Evolutionary conservation across 2,113 vertebrate genomes (phyloP), one percentile per base, ranked within the genome.

Genomic region (Salvator merianae): DNA sequence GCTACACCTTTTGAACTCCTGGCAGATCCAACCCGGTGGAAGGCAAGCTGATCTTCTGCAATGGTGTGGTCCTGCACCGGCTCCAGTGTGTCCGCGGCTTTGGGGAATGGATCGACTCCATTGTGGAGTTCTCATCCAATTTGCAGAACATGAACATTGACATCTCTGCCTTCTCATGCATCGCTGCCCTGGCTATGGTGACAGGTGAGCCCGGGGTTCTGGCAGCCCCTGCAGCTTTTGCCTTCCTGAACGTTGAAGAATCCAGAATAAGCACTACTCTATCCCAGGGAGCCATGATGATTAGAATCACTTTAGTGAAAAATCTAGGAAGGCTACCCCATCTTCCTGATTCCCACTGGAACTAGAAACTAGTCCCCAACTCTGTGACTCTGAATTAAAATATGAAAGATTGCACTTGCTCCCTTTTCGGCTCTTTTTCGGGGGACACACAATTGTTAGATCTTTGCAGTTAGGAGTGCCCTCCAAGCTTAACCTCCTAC

Each of bases 11-110:
- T 83, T 91, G 63, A 82, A 81, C 77, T 90, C 88, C 94, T 2
- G 96, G 84, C 97, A 99, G 99, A 96, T 99, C 99, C 93, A 99
- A 99, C 92, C 98, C 99, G 2, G 98, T 97, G 95, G 99, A 99
- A 95, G 98, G 99, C 87, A 99, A 99, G 95, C 98, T 99, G 88
- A 99, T 99, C 92, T 99, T 99, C 97, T 99, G 99, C 95, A 99
- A 98, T 78, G 99, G 98, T 82, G 99, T 98, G 85, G 99, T 99
- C 85, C 93, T 99, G 91, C 98, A 99, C 97, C 97, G 98, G 96
- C 91, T 99, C 94, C 98, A 99, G 96, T 99, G 99, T 84, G 98
- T 99, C 79, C 99, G 99, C 6, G 99, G 99, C 91, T 99, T 99
- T 81, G 99, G 98, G 76, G 98, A 99, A 94, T 99, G 99, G 99